phyloP scores from a whole-genome alignment of 2,888 invertebrate species.

The Eupithecia subfuscata region DNA sequence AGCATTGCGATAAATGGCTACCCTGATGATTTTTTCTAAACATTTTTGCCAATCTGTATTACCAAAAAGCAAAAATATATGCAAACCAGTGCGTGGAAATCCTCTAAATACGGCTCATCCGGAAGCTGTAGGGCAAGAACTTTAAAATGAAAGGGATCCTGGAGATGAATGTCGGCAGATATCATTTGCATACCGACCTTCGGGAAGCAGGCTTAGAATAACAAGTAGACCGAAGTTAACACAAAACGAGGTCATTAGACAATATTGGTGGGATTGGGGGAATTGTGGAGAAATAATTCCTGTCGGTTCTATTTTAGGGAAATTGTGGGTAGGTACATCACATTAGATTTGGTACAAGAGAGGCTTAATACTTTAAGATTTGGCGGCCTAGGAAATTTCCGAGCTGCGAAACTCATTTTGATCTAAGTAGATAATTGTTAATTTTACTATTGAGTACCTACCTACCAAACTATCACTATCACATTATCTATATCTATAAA shows the following conservation, averaged over 20 bases:
- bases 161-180: neutral
- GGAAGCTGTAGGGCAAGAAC: neutral
- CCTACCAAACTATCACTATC: too few relatives aligned
- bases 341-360: neutral
- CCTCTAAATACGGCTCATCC: neutral
- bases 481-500: too few relatives aligned
- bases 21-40: neutral
- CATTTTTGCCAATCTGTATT: neutral
- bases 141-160: conserved; percentile 3
- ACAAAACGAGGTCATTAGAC: neutral
- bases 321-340: neutral
- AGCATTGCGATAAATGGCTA: too few relatives aligned
- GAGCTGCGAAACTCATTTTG: neutral
- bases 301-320: neutral
- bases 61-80: neutral
- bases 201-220: neutral
- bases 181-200: conserved; percentile 16
- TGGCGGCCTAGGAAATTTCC: neutral
- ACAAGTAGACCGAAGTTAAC: neutral
- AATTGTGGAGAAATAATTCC: conserved; percentile 3
- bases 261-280: conserved; percentile 1
- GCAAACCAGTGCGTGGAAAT: neutral
- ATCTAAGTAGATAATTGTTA: too few relatives aligned
- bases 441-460: too few relatives aligned
- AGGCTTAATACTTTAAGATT: too few relatives aligned